A percentile compares a stretch with the other conserved stretches of the same genome.
Conservation (phyloP, 2,888 invertebrate species). For the Micoletzkya japonica region DNA sequence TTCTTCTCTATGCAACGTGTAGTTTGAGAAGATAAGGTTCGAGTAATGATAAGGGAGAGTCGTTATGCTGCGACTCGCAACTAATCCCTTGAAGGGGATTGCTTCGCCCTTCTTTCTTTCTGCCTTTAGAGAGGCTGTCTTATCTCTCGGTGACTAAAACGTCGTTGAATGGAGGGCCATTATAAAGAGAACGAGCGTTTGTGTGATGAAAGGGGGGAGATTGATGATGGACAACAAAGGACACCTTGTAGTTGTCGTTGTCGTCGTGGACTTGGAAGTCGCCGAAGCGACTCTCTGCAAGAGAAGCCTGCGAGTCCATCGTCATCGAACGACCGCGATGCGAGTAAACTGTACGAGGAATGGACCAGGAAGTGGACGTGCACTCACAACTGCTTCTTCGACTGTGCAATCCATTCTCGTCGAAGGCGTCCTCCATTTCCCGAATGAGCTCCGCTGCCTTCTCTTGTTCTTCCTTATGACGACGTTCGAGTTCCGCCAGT, state of each 20-base stretch:
- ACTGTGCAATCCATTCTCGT: background rate
- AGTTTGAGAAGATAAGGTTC: too few relatives aligned
- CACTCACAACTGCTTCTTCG: slow-evolving; percentile 20
- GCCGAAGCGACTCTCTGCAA: slow-evolving; percentile 54
- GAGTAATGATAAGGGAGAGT: too few relatives aligned
- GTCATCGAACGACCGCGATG: slow-evolving; percentile 47
- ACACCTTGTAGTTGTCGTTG: slow-evolving; percentile 38
- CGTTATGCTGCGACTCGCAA: too few relatives aligned
- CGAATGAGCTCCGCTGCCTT: slow-evolving; percentile 16
- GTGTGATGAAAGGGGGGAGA: slow-evolving; percentile 2
- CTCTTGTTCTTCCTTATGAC: too few relatives aligned
- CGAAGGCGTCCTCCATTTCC: slow-evolving; percentile 24
- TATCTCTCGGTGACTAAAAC: slow-evolving; percentile 13
- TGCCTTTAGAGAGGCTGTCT: slow-evolving; percentile 6
- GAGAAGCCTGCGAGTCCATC: slow-evolving; percentile 48
- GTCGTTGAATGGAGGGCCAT: background rate
- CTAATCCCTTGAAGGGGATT: too few relatives aligned
- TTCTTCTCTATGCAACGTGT: too few relatives aligned
- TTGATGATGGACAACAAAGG: background rate
- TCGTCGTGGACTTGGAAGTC: slow-evolving; percentile 53
- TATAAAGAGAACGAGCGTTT: background rate
- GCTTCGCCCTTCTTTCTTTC: background rate
- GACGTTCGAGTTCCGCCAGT: too few relatives aligned
- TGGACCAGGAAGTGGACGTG: background rate
- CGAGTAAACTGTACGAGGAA: background rate